Conservation (phyloP, 2,888 invertebrate species). For the Leucophenga maculata region DNA sequence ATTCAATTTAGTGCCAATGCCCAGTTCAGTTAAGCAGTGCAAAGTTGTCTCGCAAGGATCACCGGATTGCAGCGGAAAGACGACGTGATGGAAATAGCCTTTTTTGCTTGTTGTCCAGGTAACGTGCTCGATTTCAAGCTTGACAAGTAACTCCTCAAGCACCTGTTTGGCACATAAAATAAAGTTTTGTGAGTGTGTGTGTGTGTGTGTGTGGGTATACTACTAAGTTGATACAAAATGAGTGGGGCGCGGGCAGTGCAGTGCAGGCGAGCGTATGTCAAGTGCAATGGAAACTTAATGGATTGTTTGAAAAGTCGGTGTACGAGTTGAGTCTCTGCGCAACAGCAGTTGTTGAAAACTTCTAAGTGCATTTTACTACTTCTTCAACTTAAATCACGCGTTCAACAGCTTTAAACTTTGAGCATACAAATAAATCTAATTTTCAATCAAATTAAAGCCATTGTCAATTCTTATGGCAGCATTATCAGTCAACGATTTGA, state of each 20-base stretch:
- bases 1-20: slow-evolving; percentile 80
- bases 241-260: too few relatives aligned
- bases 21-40: slow-evolving; percentile 81
- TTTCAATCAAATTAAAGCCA: too few relatives aligned
- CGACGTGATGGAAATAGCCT: slow-evolving; percentile 80
- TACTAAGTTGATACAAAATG: too few relatives aligned
- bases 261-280: too few relatives aligned
- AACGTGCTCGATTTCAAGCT: slow-evolving; percentile 80
- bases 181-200: not conserved
- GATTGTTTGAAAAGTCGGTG: slow-evolving; percentile 2
- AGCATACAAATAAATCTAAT: too few relatives aligned
- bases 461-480: too few relatives aligned
- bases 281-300: not conserved
- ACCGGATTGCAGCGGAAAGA: slow-evolving; percentile 80
- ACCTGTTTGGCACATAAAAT: slow-evolving; percentile 72
- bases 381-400: too few relatives aligned
- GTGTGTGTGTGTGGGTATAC: too few relatives aligned
- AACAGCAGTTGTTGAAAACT: not conserved
- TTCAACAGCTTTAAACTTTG: too few relatives aligned
- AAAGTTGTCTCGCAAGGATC: slow-evolving; percentile 82
- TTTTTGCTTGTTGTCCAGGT: slow-evolving; percentile 81
- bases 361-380: not conserved
- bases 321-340: not conserved
- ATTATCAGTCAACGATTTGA: slow-evolving; percentile 11
- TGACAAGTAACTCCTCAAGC: slow-evolving; percentile 78